phyloP scores from a whole-genome alignment of 2,113 vertebrate species.

The Zapornia atra region DNA sequence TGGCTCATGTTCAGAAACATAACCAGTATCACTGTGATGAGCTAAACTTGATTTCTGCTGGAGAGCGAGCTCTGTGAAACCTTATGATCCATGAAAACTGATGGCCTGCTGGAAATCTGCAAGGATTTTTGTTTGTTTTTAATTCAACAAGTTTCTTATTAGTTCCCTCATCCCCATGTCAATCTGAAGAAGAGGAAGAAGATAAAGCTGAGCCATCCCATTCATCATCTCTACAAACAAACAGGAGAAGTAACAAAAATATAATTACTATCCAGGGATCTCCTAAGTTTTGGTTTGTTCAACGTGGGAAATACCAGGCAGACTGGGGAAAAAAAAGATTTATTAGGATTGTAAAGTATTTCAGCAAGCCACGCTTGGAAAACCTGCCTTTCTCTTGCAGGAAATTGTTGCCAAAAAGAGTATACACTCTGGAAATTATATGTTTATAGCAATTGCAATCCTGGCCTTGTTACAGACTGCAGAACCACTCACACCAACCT shows the following conservation, averaged over 20 bases:
- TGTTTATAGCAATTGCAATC: neutral
- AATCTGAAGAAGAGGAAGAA: neutral
- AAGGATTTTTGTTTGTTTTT: neutral
- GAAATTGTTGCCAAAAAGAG: neutral
- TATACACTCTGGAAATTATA: neutral
- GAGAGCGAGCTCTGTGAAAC: neutral
- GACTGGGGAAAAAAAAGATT: neutral
- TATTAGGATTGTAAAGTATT: neutral
- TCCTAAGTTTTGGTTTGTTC: neutral
- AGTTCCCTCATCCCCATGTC: neutral
- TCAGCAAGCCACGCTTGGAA: neutral
- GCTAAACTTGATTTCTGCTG: neutral
- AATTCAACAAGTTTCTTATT: neutral
- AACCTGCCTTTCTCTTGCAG: neutral
- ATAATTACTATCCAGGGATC: neutral
- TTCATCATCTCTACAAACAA: neutral
- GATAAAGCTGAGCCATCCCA: neutral
- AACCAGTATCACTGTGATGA: neutral
- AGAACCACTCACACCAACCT: neutral
- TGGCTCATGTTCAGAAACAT: neutral
- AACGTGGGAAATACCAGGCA: neutral
- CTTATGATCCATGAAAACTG: neutral
- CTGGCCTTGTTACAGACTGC: neutral
- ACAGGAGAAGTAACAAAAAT: neutral
- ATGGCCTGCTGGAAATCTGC: neutral